phyloP scores from a whole-genome alignment of 2,888 invertebrate genomes.

The Rhagium mordax region DNA sequence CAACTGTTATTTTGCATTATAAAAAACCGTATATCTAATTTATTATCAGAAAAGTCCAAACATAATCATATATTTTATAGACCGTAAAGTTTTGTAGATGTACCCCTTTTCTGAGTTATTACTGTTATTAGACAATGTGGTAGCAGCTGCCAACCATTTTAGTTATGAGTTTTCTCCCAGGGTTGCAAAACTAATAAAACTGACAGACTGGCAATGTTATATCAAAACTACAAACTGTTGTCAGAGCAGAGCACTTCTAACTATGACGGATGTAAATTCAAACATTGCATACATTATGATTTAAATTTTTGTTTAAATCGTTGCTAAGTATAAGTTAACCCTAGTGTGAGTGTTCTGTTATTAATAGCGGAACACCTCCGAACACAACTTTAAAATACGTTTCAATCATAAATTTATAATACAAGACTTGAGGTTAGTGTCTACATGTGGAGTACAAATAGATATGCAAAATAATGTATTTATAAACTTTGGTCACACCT shows the following conservation, averaged over 20 bases:
- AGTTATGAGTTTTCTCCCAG: conserved; percentile 36
- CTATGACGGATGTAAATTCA: neutral
- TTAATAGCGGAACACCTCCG: too few species aligned
- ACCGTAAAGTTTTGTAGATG: conserved; percentile 37
- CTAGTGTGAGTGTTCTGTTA: too few species aligned
- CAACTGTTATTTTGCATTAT: neutral
- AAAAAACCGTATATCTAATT: conserved; percentile 16
- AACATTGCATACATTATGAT: neutral
- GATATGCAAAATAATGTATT: conserved; percentile 22
- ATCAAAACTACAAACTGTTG: conserved; percentile 28
- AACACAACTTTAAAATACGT: neutral
- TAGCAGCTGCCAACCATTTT: conserved; percentile 38
- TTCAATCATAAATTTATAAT: neutral
- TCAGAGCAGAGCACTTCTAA: neutral
- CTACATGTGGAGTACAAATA: neutral
- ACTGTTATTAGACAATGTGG: conserved; percentile 35
- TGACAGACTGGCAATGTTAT: conserved; percentile 26
- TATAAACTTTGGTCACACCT: conserved; percentile 13
- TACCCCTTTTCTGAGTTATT: conserved; percentile 34
- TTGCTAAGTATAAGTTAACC: too few species aligned
- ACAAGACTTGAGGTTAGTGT: neutral
- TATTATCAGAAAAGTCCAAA: conserved; percentile 30
- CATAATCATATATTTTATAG: conserved; percentile 39
- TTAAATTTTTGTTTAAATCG: neutral
- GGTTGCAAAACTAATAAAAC: conserved; percentile 40